Base-by-base conservation (phyloP, 2,888 invertebrate genomes). In the Drosophila putrida region DNA sequence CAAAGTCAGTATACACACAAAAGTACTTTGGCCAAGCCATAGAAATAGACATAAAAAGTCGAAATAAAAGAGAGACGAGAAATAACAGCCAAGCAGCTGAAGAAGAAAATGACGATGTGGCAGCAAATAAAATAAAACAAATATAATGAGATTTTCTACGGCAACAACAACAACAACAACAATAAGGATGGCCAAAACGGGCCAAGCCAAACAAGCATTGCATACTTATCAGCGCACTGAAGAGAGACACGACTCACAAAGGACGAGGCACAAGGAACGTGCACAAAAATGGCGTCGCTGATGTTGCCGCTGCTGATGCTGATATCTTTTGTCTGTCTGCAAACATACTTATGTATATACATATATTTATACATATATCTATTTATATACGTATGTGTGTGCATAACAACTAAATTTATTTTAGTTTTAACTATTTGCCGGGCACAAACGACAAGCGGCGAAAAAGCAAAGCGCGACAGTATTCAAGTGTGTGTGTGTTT, bases 81-180 rank as follows among this genome's bases (percentile, higher is more conserved):
- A 60, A 63, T 25, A 54, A 33, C 39, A 35, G 51, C 35, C 20
- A 25, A 33, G 47, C 13, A 80, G 73, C 68, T 44, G 62, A 62
- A 66, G 75, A 74, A 61, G 67, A 74, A 70, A 55, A 69, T 28
- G 69, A 76, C 68, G 81, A 75, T 78, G 88, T 76, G 79, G 69
- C 75, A 77, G 75, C 79, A 82, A 76, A 88, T 80, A 80, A 82
- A 90, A 91, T 84, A 84, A 84, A 88, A 82, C 83, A 84, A 86
- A 87, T 87, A 88, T 90, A 90, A 90, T 91, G 90, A 90, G 90
- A 91, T 91, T 91, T 90, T 81, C 83, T 88, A 90, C 77, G 75
- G 65, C 59, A 71, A 66, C 61, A 51, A 33, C 62, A 62, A 65
- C 44, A 9, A 25, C 43, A 58, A 64, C 46, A 15, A 86, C 60